Evolutionary conservation across 2,888 invertebrate species (phyloP).

Genomic region (Ceriagrion tenellum): DNA sequence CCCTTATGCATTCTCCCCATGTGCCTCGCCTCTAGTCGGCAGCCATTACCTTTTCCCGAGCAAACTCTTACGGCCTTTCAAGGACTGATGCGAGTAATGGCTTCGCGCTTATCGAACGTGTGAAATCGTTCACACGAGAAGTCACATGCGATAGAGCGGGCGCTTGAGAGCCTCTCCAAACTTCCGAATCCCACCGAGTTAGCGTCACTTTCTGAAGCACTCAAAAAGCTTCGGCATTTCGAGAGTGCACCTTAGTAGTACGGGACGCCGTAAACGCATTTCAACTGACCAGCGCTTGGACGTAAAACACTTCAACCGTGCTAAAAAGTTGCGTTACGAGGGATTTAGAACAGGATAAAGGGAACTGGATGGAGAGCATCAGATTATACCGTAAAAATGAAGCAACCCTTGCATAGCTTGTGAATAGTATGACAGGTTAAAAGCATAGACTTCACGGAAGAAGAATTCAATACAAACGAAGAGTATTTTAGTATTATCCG

Average conservation of each 20-base stretch:
- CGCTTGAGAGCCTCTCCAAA: background rate
- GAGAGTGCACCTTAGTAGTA: background rate
- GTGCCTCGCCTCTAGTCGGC: background rate
- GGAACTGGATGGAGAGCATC: no score
- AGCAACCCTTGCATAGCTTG: no score
- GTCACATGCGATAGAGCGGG: background rate
- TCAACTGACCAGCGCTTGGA: no score
- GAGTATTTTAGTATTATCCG: no score
- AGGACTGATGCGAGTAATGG: background rate
- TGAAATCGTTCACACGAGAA: background rate
- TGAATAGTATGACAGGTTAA: no score
- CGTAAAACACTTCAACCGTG: no score
- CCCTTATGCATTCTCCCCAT: background rate
- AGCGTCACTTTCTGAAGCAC: background rate
- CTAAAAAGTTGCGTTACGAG: no score
- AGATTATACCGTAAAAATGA: no score
- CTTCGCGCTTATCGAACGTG: background rate
- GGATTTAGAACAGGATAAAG: no score
- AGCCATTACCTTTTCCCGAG: background rate
- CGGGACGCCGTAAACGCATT: background rate
- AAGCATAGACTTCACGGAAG: no score
- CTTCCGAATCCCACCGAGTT: background rate
- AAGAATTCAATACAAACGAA: no score
- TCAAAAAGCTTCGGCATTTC: background rate
- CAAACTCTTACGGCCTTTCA: background rate